Conservation (phyloP, 2,797 vertebrate genomes). For the Etheostoma nigrum region DNA sequence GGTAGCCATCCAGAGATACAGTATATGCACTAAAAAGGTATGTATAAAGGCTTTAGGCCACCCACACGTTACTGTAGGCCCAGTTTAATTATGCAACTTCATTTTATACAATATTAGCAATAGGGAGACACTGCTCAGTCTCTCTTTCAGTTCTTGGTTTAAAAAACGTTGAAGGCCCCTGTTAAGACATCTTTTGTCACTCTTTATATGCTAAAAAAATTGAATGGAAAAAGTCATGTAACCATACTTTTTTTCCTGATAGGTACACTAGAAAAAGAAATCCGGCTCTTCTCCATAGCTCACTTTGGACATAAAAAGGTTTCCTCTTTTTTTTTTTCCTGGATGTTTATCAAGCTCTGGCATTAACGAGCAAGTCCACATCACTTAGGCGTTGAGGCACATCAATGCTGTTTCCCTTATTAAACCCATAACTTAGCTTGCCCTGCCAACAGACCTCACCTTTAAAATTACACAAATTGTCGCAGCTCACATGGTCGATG, state of each 20-base stretch:
- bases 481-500: conserved; percentile 60
- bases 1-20: too few species aligned
- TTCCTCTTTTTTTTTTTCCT: conserved; percentile 21
- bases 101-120: too few species aligned
- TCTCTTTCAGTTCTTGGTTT: too few species aligned
- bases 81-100: too few species aligned
- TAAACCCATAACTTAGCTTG: conserved; percentile 79
- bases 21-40: too few species aligned
- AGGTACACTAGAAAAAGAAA: background rate
- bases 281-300: conserved; percentile 2
- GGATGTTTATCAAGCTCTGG: conserved; percentile 45
- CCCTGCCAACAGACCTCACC: conserved; percentile 41
- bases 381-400: conserved; percentile 55
- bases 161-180: too few species aligned
- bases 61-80: too few species aligned
- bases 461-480: conserved; percentile 58
- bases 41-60: too few species aligned
- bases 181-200: background rate
- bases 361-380: conserved; percentile 58
- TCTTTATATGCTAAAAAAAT: background rate
- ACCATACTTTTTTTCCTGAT: background rate
- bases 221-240: background rate
- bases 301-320: conserved; percentile 26
- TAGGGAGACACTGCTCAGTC: too few species aligned
- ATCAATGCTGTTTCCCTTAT: conserved; percentile 71